Percentiles rank a stretch among this genome's conserved stretches.
phyloP scores from a whole-genome alignment of 1,140 invertebrate genomes.

The Druon quercuslanigerum region DNA sequence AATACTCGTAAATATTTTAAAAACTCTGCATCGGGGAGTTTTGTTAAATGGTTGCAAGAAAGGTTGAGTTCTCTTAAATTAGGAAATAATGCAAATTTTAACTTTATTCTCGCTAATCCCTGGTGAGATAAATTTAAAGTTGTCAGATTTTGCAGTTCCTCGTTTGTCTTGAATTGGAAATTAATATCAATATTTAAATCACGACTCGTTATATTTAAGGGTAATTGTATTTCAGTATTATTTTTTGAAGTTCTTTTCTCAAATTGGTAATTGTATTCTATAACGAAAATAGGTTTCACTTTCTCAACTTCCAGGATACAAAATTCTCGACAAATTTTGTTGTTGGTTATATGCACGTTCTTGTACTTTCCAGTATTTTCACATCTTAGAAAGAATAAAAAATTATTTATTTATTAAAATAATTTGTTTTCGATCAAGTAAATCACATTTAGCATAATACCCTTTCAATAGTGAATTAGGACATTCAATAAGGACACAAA shows the following conservation, averaged over 20 bases:
- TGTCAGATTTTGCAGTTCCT: slow-evolving; percentile 31
- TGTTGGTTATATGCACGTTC: not conserved
- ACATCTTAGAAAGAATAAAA: not conserved
- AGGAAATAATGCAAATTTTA: slow-evolving; percentile 44
- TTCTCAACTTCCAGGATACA: not conserved
- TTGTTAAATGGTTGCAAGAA: not conserved
- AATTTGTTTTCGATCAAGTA: too few relatives aligned
- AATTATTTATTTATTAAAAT: too few relatives aligned
- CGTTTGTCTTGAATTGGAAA: not conserved
- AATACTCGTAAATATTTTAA: not conserved
- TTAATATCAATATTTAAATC: not conserved
- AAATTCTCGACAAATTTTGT: slow-evolving; percentile 34
- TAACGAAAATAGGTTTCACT: slow-evolving; percentile 43
- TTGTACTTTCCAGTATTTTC: not conserved
- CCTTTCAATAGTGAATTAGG: slow-evolving; percentile 15
- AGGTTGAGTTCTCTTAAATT: not conserved
- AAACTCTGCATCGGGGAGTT: not conserved
- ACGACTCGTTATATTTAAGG: not conserved
- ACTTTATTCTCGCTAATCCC: not conserved
- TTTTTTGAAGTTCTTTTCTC: not conserved
- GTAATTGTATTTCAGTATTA: too few relatives aligned
- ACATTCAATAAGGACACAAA: slow-evolving; percentile 42
- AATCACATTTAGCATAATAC: not conserved
- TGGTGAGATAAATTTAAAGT: slow-evolving; percentile 41
- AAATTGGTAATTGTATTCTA: slow-evolving; percentile 49